Conservation (phyloP, 2,888 invertebrate species). For the Urechis unicinctus region DNA sequence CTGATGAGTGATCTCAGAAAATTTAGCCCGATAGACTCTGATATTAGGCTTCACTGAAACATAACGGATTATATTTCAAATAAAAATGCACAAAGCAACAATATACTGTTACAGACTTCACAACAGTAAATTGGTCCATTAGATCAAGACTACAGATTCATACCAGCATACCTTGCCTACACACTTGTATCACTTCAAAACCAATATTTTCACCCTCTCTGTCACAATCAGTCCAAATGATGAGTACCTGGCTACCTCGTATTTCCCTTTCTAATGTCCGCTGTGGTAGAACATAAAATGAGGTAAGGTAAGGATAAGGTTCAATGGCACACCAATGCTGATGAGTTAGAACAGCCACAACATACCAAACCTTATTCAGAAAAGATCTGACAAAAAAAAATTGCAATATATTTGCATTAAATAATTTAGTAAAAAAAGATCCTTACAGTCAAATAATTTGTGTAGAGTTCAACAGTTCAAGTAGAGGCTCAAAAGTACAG, state of each 20-base stretch:
- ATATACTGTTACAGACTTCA: neutral
- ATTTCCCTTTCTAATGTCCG: conserved; percentile 54
- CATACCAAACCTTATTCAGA: too few relatives aligned
- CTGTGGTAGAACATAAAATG: too few relatives aligned
- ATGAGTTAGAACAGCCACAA: too few relatives aligned
- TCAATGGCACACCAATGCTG: too few relatives aligned
- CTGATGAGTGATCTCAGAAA: conserved; percentile 90
- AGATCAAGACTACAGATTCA: too few relatives aligned
- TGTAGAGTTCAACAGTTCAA: too few relatives aligned
- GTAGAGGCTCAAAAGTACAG: too few relatives aligned
- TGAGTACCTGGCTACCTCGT: conserved; percentile 57
- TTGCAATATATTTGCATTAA: neutral
- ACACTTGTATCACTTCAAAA: conserved; percentile 89
- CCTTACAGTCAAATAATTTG: too few relatives aligned
- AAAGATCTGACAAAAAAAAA: neutral
- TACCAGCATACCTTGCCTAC: conserved; percentile 57
- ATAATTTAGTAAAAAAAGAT: neutral
- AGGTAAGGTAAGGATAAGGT: too few relatives aligned
- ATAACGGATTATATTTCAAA: conserved; percentile 9
- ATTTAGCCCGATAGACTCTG: conserved; percentile 67
- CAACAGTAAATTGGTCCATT: neutral
- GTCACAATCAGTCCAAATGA: conserved; percentile 99
- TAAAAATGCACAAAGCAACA: neutral
- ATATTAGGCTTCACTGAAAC: conserved; percentile 50
- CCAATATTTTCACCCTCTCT: conserved; percentile 99